Percentiles rank a stretch among this genome's conserved stretches.
phyloP scores from a whole-genome alignment of 1,140 invertebrate species.

The Camponotus floridanus region DNA sequence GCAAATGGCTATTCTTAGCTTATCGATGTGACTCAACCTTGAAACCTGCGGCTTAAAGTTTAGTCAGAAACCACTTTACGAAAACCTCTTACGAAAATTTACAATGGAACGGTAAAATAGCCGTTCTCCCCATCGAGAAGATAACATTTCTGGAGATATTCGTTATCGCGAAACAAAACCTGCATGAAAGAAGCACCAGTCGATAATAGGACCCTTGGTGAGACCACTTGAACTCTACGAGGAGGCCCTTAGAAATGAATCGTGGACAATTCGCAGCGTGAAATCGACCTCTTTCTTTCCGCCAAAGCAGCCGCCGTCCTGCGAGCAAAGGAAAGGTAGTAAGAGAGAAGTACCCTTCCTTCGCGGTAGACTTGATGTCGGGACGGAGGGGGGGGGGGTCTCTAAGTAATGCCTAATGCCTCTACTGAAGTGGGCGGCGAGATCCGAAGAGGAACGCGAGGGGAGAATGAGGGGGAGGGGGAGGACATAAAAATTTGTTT shows the following conservation, averaged over 20 bases:
- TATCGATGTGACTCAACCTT: neutral
- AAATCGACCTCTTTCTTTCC: constrained; percentile 79
- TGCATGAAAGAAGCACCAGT: constrained; percentile 6
- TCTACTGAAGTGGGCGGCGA: constrained; percentile 63
- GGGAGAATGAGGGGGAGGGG: constrained; percentile 59
- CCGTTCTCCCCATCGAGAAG: neutral
- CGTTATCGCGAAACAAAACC: constrained; percentile 20
- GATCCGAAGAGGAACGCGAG: constrained; percentile 35
- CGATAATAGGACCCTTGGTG: constrained; percentile 65
- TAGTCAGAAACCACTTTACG: neutral
- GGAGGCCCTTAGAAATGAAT: constrained; percentile 75
- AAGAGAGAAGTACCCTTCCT: constrained; percentile 64
- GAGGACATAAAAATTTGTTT: constrained; percentile 82
- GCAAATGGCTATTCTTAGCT: neutral
- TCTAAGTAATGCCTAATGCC: constrained; percentile 83
- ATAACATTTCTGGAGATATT: constrained; percentile 13
- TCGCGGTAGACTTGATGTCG: constrained; percentile 56
- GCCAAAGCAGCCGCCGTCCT: constrained; percentile 64
- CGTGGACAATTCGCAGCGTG: constrained; percentile 82
- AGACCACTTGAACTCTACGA: constrained; percentile 53
- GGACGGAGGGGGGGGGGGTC: constrained; percentile 52
- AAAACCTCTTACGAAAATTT: neutral
- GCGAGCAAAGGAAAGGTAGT: constrained; percentile 33
- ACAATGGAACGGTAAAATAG: neutral
- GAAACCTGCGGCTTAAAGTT: constrained; percentile 22